Base-by-base conservation (phyloP, 2,888 invertebrate genomes). In the Tetragonisca angustula region DNA sequence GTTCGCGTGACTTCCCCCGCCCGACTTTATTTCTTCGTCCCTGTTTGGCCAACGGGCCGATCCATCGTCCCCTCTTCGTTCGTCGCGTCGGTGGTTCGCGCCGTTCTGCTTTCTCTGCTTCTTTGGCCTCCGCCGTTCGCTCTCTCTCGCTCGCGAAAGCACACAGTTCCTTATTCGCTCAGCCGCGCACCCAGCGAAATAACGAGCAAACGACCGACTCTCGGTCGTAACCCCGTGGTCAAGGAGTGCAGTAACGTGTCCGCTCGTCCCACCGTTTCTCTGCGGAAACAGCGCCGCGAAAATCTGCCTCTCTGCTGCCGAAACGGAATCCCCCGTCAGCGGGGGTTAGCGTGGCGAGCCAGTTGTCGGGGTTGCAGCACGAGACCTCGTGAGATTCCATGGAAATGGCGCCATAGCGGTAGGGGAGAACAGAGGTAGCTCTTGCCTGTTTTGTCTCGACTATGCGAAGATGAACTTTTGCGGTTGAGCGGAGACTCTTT, bases 211-310 rank as follows among this genome's bases (percentile, higher is more conserved):
- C 86, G 81, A 80, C 73, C 87, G 61, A 61, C 80, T 71, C 74
- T 71, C 71, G 87, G 75, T 89, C 88, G 89, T 84, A 88, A 88
- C 82, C 88, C 74, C 82, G 69, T 76, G 87, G 88, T 89, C 88
- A 89, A 32, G 89, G 87, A 87, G 87, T 89, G 89, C 87, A 78
- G 80, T 87, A 89, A 89, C 87, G 85, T 87, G 85, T 81, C 85
- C 83, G 89, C 72, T 81, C 84, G 86, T 69, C 65, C 65, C 75
- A 61, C 73, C 73, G 27, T 76, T 56, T 68, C 73, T 77, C 87
- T 79, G 70, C 87, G 82, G 76, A 88, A 87, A 84, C 80, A 72
- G 61, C 83, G 76, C 74, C 79, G 87, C 79, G 84, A 88, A 88
- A 87, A 87, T 70, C 75, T 77, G 80, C 79, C 52, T 67, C 56